Conservation (phyloP, 2,113 vertebrate species). For the Pongo abelii region DNA sequence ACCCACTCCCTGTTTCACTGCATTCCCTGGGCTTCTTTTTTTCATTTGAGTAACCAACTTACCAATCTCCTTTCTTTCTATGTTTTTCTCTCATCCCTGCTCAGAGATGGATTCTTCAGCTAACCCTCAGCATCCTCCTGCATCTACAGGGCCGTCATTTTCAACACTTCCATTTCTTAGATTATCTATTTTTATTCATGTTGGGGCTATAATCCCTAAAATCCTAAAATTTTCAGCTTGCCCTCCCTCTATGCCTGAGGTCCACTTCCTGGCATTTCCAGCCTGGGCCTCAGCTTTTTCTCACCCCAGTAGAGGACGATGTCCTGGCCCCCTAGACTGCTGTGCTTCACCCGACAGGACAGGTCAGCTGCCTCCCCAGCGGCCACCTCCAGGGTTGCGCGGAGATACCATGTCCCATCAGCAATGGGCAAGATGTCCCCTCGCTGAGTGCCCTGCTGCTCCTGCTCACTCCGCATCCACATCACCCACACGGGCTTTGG, state of each 20-base stretch:
- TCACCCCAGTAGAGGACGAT: neutral
- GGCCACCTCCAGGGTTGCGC: neutral
- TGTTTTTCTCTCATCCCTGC: neutral
- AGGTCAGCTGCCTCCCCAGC: neutral
- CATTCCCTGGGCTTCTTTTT: neutral
- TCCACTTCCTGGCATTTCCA: neutral
- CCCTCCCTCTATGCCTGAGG: rapidly evolving
- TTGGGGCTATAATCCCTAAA: neutral
- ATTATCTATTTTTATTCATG: neutral
- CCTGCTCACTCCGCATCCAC: neutral
- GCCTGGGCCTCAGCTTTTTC: rapidly evolving
- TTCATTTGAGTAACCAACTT: neutral
- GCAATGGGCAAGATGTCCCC: neutral
- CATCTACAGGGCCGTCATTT: neutral
- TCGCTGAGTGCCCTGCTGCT: neutral
- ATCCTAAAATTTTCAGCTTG: neutral
- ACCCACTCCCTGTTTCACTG: neutral
- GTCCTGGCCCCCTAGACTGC: constrained; percentile 6
- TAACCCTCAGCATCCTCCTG: neutral
- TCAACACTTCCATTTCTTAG: neutral
- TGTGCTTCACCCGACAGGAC: neutral
- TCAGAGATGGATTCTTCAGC: neutral
- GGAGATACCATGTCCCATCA: constrained; percentile 14
- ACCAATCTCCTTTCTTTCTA: neutral
- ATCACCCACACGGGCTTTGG: neutral